Evolutionary conservation across 2,797 vertebrate genomes (phyloP).

Genomic region (Sebastiscus albofasciatus): DNA sequence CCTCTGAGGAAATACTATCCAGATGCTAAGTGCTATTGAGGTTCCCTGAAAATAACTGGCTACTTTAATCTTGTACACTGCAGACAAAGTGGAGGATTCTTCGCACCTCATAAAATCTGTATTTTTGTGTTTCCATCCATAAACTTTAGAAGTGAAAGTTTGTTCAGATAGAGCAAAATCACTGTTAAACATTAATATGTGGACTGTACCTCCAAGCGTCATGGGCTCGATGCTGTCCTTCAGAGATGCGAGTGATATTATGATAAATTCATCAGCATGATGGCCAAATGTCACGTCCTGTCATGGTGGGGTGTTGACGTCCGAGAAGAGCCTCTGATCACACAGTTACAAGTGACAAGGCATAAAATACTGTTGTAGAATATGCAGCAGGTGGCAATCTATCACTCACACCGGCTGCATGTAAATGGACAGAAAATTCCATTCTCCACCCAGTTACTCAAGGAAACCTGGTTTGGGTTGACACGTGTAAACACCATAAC

Average conservation of each 20-base stretch:
- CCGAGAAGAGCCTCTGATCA: background rate
- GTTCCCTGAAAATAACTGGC: constrained; percentile 32
- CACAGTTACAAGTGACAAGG: background rate
- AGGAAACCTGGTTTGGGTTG: constrained; percentile 4
- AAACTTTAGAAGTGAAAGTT: background rate
- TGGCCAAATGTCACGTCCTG: constrained; percentile 8
- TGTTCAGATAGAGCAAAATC: background rate
- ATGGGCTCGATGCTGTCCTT: background rate
- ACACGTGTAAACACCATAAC: constrained; percentile 19
- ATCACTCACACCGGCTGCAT: background rate
- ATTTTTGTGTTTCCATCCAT: background rate
- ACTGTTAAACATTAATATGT: background rate
- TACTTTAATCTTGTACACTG: constrained; percentile 48
- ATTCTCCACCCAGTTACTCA: background rate
- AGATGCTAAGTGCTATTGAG: constrained; percentile 43
- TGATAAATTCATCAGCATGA: background rate
- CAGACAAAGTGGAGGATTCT: constrained; percentile 15
- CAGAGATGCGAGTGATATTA: background rate
- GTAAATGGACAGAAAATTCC: background rate
- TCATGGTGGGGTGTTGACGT: background rate
- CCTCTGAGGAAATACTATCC: constrained; percentile 34
- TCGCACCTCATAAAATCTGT: background rate
- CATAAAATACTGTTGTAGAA: background rate
- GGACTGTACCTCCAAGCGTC: background rate
- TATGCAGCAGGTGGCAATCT: background rate